phyloP scores from a whole-genome alignment of 2,797 vertebrate species.

The Zenarchopterus dispar region DNA sequence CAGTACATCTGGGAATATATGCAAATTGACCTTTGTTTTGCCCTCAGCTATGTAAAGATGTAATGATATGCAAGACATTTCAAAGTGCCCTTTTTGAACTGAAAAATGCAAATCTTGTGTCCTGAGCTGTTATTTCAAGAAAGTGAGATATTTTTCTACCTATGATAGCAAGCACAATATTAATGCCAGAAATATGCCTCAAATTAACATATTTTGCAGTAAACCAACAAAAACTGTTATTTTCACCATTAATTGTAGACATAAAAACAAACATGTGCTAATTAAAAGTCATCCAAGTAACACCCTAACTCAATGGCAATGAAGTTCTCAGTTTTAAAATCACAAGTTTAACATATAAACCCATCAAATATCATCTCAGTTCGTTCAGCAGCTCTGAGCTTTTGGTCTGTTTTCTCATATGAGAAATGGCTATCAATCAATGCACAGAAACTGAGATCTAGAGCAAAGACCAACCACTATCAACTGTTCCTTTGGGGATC shows the following conservation, averaged over 20 bases:
- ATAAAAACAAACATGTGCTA: constrained; percentile 2
- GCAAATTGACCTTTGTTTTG: constrained; percentile 37
- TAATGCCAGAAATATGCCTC: not conserved
- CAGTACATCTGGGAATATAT: constrained; percentile 23
- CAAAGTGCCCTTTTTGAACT: constrained; percentile 50
- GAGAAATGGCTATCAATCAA: constrained; percentile 6
- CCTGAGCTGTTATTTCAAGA: constrained; percentile 25
- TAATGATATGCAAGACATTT: constrained; percentile 64
- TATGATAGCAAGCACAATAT: not conserved
- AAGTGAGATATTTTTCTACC: not conserved
- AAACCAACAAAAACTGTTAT: not conserved
- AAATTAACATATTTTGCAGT: not conserved
- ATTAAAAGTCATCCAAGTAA: constrained; percentile 40
- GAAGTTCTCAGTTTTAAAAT: constrained; percentile 39
- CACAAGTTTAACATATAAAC: constrained; percentile 56
- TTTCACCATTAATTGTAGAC: not conserved
- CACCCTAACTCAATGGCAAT: constrained; percentile 6
- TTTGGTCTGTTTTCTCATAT: constrained; percentile 2
- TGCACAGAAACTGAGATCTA: constrained; percentile 24
- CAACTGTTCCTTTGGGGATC: constrained; percentile 29
- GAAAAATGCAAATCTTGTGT: constrained; percentile 4
- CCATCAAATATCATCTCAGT: constrained; percentile 40
- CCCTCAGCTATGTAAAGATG: constrained; percentile 26
- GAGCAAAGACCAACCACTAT: constrained; percentile 1
- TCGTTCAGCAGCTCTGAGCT: constrained; percentile 2